Percentiles rank a stretch among this genome's conserved stretches.
phyloP scores from a whole-genome alignment of 2,888 invertebrate species.

The Blastobasis adustella region DNA sequence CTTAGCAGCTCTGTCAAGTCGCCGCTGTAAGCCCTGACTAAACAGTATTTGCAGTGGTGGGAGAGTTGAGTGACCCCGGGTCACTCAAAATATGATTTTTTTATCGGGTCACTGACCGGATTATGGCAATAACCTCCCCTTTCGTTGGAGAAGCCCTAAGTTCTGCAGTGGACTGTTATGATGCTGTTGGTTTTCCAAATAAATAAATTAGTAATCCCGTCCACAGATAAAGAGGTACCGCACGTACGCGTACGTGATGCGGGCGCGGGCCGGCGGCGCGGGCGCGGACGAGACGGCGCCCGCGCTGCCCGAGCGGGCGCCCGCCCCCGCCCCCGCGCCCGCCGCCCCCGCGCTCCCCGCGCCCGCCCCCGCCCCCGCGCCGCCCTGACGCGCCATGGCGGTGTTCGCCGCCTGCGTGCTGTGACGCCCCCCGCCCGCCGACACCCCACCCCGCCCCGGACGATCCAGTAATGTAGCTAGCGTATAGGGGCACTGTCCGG shows the following conservation, averaged over 20 bases:
- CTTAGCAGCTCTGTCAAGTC: no score
- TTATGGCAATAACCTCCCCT: no score
- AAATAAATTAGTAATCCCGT: neutral
- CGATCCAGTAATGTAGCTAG: neutral
- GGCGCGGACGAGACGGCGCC: constrained; percentile 64
- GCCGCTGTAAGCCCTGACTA: no score
- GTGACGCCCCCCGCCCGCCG: constrained; percentile 42
- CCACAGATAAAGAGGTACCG: constrained; percentile 87
- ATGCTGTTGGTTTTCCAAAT: no score
- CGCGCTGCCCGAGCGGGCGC: constrained; percentile 70
- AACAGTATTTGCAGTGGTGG: no score
- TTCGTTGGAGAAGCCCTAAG: no score
- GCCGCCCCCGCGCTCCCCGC: constrained; percentile 66
- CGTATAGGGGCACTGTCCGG: no score
- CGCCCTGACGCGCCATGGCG: constrained; percentile 84
- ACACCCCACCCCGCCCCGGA: constrained; percentile 13
- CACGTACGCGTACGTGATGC: constrained; percentile 85
- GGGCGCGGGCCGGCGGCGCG: constrained; percentile 75
- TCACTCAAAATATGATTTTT: no score
- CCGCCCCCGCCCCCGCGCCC: constrained; percentile 57
- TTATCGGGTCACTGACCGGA: no score
- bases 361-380: constrained; percentile 57
- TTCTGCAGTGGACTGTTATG: no score
- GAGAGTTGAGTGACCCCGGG: no score
- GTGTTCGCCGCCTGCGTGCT: constrained; percentile 89